These are phyloP conservation scores for Berghia stephanieae DNA, from an alignment of 1,140 invertebrate species.

Conservation along the genomic window DNA sequence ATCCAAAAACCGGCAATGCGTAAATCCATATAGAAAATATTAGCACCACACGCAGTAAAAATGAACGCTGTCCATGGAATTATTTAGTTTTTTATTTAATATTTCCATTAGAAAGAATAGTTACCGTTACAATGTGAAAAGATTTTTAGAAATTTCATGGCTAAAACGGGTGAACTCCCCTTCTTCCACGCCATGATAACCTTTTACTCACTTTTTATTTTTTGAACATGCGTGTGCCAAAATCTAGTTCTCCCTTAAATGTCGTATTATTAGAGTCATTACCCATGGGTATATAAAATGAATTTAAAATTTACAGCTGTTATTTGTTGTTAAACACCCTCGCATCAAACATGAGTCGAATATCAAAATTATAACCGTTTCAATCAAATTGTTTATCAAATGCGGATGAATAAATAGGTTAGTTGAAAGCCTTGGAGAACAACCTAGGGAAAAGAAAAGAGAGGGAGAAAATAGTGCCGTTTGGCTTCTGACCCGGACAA, in stretches of 20 bases:
- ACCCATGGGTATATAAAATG: not conserved
- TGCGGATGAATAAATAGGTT: slow-evolving; percentile 22
- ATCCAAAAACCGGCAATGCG: no score
- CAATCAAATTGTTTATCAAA: slow-evolving; percentile 34
- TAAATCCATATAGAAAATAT: no score
- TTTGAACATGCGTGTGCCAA: not conserved
- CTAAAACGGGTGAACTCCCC: slow-evolving; percentile 35
- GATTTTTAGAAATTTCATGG: slow-evolving; percentile 21
- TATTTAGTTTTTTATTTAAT: no score
- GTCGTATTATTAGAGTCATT: not conserved
- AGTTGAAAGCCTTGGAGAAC: slow-evolving; percentile 25
- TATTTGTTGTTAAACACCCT: no score
- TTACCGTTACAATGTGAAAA: no score
- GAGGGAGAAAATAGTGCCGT: slow-evolving; percentile 16
- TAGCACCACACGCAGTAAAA: no score
- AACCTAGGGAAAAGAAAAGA: slow-evolving; percentile 30
- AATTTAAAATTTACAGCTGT: not conserved
- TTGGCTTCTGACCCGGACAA: slow-evolving; percentile 11
- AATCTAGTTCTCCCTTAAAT: slow-evolving; percentile 30
- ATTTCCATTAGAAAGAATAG: no score
- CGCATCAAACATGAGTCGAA: no score
- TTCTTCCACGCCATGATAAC: slow-evolving; percentile 35
- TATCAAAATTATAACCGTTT: no score
- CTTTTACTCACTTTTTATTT: slow-evolving; percentile 23
- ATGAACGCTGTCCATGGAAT: no score